These are phyloP conservation scores for Micropterix aruncella DNA, from an alignment of 2,888 invertebrate genomes.

Conservation along the genomic window DNA sequence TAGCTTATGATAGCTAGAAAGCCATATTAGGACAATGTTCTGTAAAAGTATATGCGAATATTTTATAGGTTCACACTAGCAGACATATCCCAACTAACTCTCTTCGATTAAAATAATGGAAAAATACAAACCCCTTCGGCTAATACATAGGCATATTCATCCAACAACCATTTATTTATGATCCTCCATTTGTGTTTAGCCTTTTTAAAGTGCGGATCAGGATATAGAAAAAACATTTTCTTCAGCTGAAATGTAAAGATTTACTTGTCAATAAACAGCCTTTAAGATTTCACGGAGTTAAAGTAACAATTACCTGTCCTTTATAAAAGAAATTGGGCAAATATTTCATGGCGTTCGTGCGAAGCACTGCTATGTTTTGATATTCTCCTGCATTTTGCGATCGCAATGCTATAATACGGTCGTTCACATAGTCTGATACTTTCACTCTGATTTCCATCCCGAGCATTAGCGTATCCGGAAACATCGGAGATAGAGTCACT, in stretches of 20 bases:
- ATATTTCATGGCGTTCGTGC: slow-evolving; percentile 99
- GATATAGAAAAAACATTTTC: slow-evolving; percentile 98
- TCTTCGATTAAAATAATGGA: too few relatives aligned
- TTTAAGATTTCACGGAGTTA: too few relatives aligned
- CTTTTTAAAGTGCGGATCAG: slow-evolving; percentile 98
- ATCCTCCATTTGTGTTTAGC: slow-evolving; percentile 99
- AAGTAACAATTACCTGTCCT: slow-evolving; percentile 63
- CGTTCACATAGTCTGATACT: slow-evolving; percentile 96
- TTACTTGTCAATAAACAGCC: too few relatives aligned
- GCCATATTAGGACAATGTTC: too few relatives aligned
- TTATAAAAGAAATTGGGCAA: slow-evolving; percentile 93
- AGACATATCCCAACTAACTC: too few relatives aligned
- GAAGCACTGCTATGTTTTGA: slow-evolving; percentile 86
- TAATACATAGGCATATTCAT: slow-evolving; percentile 94
- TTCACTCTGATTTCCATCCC: slow-evolving; percentile 98
- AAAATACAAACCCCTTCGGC: slow-evolving; percentile 52
- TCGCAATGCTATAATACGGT: slow-evolving; percentile 80
- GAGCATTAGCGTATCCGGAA: slow-evolving; percentile 75
- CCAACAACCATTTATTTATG: slow-evolving; percentile 80
- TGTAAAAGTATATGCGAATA: too few relatives aligned
- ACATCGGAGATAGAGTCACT: slow-evolving; percentile 85
- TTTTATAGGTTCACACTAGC: too few relatives aligned
- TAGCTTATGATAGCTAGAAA: too few relatives aligned
- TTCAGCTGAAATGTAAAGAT: slow-evolving; percentile 54
- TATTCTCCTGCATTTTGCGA: slow-evolving; percentile 60